Base-by-base conservation (phyloP, 2,113 vertebrate genomes). In the Halichoeres trimaculatus region DNA sequence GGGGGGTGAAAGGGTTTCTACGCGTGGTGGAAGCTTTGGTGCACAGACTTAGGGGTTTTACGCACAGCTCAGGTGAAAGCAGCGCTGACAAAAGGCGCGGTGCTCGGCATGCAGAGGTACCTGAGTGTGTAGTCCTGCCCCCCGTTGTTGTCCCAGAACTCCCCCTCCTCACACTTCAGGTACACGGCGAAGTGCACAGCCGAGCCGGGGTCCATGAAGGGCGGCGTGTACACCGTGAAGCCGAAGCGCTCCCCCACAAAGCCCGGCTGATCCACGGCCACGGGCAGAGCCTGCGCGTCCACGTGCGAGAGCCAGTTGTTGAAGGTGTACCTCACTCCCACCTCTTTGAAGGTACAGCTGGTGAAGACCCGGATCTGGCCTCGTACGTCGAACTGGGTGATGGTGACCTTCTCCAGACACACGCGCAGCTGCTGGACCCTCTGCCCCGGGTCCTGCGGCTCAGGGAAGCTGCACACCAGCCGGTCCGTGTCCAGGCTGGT, bases 71-170 rank as follows among this genome's bases (percentile, higher is more conserved):
- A 88, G 62, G 74, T 54, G 45, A 90, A 89, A 2, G 74, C 79
- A 8, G 86, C 79, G 43, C 76, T 78, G 30, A 65, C 79, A 1
- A 36, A 66, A 16, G 60, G 10, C 2, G 34, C 0, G 41, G 11
- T 11, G 7, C 63, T 1, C 67, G 70, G 30, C 0, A 61, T 8
- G 43, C 80, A 65, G 51, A 36, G 77, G 75, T 72, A 76, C 82
- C 74, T 66, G 69, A 97, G 85, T 1, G 92, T 95, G 88, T 95
- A 98, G 87, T 97, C 97, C 58, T 83, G 80, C 0, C 95, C 95
- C 0, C 71, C 81, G 89, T 97, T 97, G 91, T 98, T 97, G 92
- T 98, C 96, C 96, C 96, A 98, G 77, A 89, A 94, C 81, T 97
- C 96, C 1, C 93, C 95, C 19, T 92, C 90, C 17, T 85, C 88